Percentiles rank a stretch among this genome's conserved stretches.
phyloP scores from a whole-genome alignment of 2,797 vertebrate species.

The Malacoraja senta region DNA sequence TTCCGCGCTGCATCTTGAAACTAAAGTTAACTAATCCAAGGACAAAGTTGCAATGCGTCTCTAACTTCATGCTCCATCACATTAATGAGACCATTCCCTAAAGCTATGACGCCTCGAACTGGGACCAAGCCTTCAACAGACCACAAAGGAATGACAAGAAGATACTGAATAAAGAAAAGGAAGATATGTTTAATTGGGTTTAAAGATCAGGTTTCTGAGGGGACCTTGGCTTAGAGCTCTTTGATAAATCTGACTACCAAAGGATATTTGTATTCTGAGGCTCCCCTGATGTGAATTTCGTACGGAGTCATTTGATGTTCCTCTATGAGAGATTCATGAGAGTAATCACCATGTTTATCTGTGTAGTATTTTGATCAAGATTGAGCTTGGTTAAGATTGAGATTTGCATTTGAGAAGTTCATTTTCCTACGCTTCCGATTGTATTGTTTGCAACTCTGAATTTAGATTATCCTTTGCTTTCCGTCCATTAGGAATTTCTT shows the following conservation, averaged over 20 bases:
- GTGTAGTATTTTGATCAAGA: background rate
- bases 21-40: background rate
- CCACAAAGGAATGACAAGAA: background rate
- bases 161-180: background rate
- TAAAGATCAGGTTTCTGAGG: background rate
- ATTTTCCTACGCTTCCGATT: background rate
- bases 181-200: background rate
- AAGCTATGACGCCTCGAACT: background rate
- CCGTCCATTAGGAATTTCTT: background rate
- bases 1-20: too few relatives aligned
- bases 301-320: background rate
- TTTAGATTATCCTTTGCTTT: background rate
- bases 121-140: background rate
- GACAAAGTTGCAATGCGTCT: background rate
- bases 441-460: background rate
- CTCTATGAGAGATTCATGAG: background rate
- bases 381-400: background rate
- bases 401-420: background rate
- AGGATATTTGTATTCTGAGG: conserved; percentile 17
- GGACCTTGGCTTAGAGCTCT: background rate
- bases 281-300: background rate
- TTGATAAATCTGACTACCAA: background rate
- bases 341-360: background rate
- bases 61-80: background rate
- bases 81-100: background rate